phyloP scores from a whole-genome alignment of 2,113 vertebrate genomes.

The Hymenochirus boettgeri region DNA sequence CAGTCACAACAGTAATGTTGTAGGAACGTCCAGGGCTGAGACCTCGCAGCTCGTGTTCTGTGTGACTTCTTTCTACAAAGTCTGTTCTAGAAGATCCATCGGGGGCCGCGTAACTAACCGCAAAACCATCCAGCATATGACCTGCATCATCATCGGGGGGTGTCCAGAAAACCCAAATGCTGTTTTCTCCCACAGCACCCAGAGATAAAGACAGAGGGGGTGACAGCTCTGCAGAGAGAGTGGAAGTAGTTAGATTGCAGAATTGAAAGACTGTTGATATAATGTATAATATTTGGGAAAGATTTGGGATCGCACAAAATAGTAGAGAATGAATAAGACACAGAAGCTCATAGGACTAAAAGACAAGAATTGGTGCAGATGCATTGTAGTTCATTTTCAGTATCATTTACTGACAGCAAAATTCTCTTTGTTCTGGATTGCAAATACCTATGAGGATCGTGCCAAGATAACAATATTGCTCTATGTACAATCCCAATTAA shows the following conservation, averaged over 20 bases:
- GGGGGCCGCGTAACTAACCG: constrained; percentile 80
- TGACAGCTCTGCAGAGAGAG: constrained; percentile 77
- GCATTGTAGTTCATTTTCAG: too few relatives aligned
- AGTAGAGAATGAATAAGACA: too few relatives aligned
- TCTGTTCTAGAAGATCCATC: constrained; percentile 79
- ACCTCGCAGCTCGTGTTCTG: constrained; percentile 78
- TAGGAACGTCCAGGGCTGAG: constrained; percentile 83
- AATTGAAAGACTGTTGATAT: too few relatives aligned
- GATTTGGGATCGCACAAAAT: too few relatives aligned
- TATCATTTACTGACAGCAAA: too few relatives aligned
- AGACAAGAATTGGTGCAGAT: too few relatives aligned
- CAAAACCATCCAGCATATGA: constrained; percentile 82
- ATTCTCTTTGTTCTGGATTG: too few relatives aligned
- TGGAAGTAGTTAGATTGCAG: constrained; percentile 42
- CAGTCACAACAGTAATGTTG: constrained; percentile 93
- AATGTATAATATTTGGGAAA: too few relatives aligned
- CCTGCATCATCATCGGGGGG: constrained; percentile 67
- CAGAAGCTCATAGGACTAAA: too few relatives aligned
- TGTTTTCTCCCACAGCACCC: constrained; percentile 84
- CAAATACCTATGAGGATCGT: too few relatives aligned
- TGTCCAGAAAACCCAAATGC: constrained; percentile 88
- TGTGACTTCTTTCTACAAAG: constrained; percentile 79
- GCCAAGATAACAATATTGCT: too few relatives aligned
- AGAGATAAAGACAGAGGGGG: constrained; percentile 89
- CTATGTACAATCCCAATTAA: too few relatives aligned